Base-by-base conservation (phyloP, 2,797 vertebrate genomes). In the Acipenser transmontanus region DNA sequence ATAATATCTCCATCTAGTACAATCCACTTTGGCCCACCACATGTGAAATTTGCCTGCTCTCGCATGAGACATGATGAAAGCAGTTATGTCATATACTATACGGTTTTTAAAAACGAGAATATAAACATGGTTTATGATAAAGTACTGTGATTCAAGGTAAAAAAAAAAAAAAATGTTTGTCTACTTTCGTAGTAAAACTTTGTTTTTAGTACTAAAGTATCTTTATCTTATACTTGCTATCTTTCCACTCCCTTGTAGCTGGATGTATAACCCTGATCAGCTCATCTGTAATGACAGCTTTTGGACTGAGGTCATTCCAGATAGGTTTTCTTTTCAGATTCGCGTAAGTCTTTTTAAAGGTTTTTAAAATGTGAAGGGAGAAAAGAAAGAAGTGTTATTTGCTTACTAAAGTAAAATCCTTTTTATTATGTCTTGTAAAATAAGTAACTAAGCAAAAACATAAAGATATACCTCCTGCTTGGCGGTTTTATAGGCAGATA, bases 1-100 rank as follows among this genome's bases (percentile, higher is more conserved):
- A 88, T 93, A 87, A 89, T 89, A 75, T 91, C 88, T 61, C 90
- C 90, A 85, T 92, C 91, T 83, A 92, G 84, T 77, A 92, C 84
- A 82, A 94, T 91, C 87, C 85, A 94, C 83, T 95, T 94, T 71
- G 88, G 89, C 7, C 86, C 84, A 14, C 77, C 74, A 47, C 90
- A 87, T 62, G 70, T 82, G 74, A 91, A 84, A 82, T 78, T 92
- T 50, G 83, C 87, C 87, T 94, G 86, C 72, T 91, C 81, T 78
- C 91, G 88, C 81, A 94, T 89, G 83, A 93, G 81, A 72, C 76
- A 89, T 66, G 92, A 95, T 71, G 96, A 80, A 62, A 95, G 20
- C 2, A 2, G 20, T 34, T 2, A 34, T 34, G 2, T 1, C 1
- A 34, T 34, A 34, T 34, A 34, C 20, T 34, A 34, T 34, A 34